A percentile compares a stretch with the other conserved stretches of the same genome.
Evolutionary conservation across 1,140 invertebrate genomes (phyloP).

Genomic region (Stegodyphus mimosarum): DNA sequence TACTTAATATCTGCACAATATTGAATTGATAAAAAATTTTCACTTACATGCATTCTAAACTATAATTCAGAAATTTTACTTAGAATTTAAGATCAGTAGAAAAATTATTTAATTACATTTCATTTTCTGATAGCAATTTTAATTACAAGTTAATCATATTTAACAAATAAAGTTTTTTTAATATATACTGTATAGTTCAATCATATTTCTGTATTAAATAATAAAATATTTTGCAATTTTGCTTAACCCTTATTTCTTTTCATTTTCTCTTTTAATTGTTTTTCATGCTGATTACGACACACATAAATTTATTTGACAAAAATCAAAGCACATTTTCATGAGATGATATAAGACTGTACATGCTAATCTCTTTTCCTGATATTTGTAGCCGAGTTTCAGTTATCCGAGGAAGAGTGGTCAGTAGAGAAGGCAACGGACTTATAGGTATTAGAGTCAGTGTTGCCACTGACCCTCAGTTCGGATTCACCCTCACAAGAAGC

Average conservation of each 20-base stretch:
- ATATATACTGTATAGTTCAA: too few relatives aligned
- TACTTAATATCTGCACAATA: too few relatives aligned
- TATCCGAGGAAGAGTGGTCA: conserved; percentile 91
- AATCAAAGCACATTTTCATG: neutral
- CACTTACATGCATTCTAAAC: too few relatives aligned
- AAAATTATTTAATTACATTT: too few relatives aligned
- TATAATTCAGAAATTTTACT: too few relatives aligned
- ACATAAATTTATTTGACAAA: neutral
- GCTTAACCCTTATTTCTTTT: neutral
- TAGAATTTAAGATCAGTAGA: too few relatives aligned
- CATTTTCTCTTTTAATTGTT: conserved; percentile 2
- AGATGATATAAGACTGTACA: neutral
- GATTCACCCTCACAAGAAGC: conserved; percentile 86
- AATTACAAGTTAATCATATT: too few relatives aligned
- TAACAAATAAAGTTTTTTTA: too few relatives aligned
- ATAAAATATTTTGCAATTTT: too few relatives aligned
- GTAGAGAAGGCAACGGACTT: conserved; percentile 88
- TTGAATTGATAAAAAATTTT: too few relatives aligned
- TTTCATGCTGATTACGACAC: neutral
- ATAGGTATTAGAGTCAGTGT: conserved; percentile 93
- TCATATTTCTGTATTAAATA: too few relatives aligned
- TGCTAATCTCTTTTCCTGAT: conserved; percentile 53
- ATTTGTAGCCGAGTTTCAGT: conserved; percentile 90
- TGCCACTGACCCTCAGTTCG: conserved; percentile 77
- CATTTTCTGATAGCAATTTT: too few relatives aligned